Conservation (phyloP, 2,113 vertebrate species). For the Petrocephalus microphthalmus region DNA sequence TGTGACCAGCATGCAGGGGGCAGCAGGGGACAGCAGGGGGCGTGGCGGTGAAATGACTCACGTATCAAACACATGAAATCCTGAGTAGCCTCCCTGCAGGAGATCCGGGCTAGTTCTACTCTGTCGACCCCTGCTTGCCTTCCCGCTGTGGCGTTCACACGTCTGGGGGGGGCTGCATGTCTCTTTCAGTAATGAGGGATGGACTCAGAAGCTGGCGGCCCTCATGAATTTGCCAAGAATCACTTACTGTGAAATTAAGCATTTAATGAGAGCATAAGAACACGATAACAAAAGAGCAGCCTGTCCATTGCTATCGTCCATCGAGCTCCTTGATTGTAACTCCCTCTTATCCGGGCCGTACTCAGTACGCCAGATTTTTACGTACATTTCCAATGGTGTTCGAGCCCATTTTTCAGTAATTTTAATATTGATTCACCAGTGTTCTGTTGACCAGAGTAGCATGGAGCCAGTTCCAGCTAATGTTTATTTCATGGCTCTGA, state of each 20-base stretch:
- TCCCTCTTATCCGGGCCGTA: not conserved
- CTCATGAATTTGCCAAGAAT: slow-evolving; percentile 3
- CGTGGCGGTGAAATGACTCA: not conserved
- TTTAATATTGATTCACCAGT: not conserved
- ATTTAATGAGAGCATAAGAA: not conserved
- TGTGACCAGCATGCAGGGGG: not conserved
- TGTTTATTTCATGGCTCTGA: not conserved
- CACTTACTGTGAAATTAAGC: slow-evolving; percentile 14
- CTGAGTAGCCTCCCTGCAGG: not conserved
- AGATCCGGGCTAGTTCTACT: not conserved
- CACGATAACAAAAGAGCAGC: not conserved
- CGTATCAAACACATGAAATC: not conserved
- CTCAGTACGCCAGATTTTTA: not conserved
- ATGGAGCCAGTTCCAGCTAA: too few species aligned
- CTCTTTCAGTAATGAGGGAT: slow-evolving; percentile 4
- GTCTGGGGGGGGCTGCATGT: not conserved
- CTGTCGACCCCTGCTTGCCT: not conserved
- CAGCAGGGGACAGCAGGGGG: not conserved
- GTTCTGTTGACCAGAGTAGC: not conserved
- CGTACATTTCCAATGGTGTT: not conserved
- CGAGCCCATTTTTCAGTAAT: not conserved
- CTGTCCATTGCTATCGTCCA: not conserved
- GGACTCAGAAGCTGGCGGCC: not conserved
- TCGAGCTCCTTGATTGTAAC: not conserved
- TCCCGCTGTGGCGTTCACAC: not conserved